Conservation (phyloP, 53 echinoderm and acorn worm genomes). For the Echinarachnius parma region DNA sequence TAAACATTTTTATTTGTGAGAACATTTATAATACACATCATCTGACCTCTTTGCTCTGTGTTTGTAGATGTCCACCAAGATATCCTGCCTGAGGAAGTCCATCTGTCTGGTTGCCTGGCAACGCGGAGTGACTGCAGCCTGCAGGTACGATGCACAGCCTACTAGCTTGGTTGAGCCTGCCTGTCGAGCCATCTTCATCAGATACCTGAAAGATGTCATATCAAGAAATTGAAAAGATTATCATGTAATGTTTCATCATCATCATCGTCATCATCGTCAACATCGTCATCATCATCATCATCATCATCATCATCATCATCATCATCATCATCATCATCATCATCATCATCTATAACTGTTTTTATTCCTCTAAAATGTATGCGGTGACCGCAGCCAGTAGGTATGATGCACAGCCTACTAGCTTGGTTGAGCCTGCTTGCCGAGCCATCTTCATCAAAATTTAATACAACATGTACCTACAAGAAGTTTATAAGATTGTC, state of each 20-base stretch:
- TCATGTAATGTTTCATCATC: too few species aligned
- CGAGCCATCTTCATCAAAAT: constrained; percentile 74
- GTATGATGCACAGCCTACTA: constrained; percentile 70
- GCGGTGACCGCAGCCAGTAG: constrained; percentile 43
- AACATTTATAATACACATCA: too few species aligned
- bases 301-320: constrained; percentile 6
- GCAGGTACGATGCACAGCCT: constrained; percentile 72
- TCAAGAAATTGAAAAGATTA: too few species aligned
- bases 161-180: constrained; percentile 45
- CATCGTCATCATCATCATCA: constrained; percentile 9
- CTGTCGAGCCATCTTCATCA: constrained; percentile 73
- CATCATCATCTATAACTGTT: too few species aligned
- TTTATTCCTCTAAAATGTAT: too few species aligned
- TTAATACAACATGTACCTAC: constrained; percentile 43
- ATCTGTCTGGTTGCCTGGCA: constrained; percentile 46
- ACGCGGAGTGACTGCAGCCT: constrained; percentile 34
- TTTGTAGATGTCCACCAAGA: constrained; percentile 75
- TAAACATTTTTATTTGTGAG: too few species aligned
- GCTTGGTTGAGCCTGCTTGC: constrained; percentile 42
- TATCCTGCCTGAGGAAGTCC: constrained; percentile 64
- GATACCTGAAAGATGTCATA: constrained; percentile 48
- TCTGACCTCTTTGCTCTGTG: constrained; percentile 79
- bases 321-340: constrained; percentile 13
- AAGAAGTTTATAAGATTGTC: too few species aligned
- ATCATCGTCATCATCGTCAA: neutral